These are phyloP conservation scores for Balaenoptera acutorostrata DNA, from an alignment of 2,113 vertebrate genomes.

Conservation along the genomic window DNA sequence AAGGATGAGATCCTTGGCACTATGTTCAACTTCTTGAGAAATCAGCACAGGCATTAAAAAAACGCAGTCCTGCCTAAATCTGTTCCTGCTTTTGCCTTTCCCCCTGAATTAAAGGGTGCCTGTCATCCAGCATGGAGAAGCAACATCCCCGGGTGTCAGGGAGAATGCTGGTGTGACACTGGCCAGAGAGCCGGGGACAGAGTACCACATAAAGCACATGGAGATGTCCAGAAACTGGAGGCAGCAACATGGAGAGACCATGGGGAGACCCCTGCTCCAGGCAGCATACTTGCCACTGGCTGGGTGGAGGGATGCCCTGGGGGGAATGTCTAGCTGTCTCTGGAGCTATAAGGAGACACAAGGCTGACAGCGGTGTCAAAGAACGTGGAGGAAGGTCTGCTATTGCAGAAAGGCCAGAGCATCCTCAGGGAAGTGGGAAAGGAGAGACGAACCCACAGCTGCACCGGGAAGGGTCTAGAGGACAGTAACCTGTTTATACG, in stretches of 20 bases:
- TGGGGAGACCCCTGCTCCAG: accelerated
- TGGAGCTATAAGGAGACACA: not conserved
- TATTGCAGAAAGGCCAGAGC: not conserved
- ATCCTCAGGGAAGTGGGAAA: not conserved
- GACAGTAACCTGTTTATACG: not conserved
- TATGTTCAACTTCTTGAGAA: not conserved
- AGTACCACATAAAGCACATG: accelerated
- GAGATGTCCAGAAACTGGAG: no score
- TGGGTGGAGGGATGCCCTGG: accelerated
- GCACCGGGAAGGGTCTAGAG: no score
- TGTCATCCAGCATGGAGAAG: accelerated
- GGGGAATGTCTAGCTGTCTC: accelerated
- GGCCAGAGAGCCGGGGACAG: not conserved
- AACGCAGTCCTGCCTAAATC: not conserved
- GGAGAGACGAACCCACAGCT: not conserved
- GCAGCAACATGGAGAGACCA: accelerated
- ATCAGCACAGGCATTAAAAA: accelerated
- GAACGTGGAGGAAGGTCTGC: no score
- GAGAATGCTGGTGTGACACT: accelerated
- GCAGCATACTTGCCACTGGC: accelerated
- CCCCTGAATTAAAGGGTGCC: no score
- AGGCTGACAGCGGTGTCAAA: not conserved
- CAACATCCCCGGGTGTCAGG: not conserved
- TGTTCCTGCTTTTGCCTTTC: not conserved
- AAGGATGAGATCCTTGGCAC: no score